These are phyloP conservation scores for Hyaena hyaena DNA, from an alignment of 2,113 vertebrate genomes.

Conservation along the genomic window DNA sequence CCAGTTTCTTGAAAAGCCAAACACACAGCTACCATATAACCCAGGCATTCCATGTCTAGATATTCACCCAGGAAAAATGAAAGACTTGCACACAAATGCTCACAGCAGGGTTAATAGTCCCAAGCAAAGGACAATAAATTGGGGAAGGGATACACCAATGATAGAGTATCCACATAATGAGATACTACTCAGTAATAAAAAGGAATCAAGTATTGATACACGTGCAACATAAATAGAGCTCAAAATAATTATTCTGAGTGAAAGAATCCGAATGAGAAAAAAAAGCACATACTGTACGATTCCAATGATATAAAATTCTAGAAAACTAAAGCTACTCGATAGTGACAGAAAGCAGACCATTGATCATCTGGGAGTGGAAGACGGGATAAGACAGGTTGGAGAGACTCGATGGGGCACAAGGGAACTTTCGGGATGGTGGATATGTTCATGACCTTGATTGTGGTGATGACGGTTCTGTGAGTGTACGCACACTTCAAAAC, in stretches of 20 bases:
- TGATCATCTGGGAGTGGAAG: not conserved
- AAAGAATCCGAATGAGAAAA: no score
- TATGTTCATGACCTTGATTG: not conserved
- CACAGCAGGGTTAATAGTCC: not conserved
- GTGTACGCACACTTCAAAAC: not conserved
- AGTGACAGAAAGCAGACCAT: not conserved
- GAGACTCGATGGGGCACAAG: not conserved
- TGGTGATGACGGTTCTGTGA: not conserved
- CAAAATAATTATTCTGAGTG: not conserved
- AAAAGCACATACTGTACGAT: not conserved
- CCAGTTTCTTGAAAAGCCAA: not conserved
- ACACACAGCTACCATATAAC: not conserved
- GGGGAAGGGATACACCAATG: not conserved
- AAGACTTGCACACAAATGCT: not conserved
- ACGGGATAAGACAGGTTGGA: not conserved
- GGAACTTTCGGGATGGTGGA: not conserved
- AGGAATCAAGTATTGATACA: not conserved
- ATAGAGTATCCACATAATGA: not conserved
- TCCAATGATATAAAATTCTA: not conserved
- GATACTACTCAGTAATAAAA: not conserved
- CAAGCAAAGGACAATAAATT: not conserved
- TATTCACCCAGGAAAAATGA: not conserved
- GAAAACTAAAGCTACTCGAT: not conserved
- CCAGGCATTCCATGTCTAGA: not conserved
- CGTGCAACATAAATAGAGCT: not conserved